Conservation (phyloP, 92 coral and sea anemone species). For the Porites cylindrica region DNA sequence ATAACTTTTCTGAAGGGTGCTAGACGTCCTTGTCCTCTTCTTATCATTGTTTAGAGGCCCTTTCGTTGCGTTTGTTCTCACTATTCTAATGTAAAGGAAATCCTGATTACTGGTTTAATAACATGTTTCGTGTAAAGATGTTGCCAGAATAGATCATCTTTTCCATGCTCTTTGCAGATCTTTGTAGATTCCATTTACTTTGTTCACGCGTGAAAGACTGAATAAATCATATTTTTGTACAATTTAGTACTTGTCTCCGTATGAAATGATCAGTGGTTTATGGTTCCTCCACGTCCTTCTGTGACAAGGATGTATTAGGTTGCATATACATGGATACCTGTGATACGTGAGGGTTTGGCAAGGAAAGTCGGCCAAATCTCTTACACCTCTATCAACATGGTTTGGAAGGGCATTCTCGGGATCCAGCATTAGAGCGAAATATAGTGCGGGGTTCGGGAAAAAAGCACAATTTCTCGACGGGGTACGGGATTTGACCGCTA, state of each 20-base stretch:
- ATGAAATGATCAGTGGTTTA: no score
- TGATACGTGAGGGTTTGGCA: no score
- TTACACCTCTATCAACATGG: no score
- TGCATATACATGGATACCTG: no score
- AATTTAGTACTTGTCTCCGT: not conserved
- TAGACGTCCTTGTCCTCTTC: not conserved
- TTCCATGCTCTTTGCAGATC: conserved; percentile 22
- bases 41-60: not conserved
- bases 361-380: no score
- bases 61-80: not conserved
- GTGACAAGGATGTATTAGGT: no score
- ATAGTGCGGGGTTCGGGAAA: no score
- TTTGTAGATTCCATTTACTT: conserved; percentile 34
- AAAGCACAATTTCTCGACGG: no score
- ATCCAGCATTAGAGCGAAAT: no score
- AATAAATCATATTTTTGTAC: conserved; percentile 53
- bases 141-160: conserved; percentile 7
- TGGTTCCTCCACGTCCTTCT: no score
- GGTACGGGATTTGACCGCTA: no score
- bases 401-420: no score
- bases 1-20: not conserved
- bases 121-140: not conserved
- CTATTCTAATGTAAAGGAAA: not conserved
- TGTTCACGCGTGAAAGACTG: conserved; percentile 31
- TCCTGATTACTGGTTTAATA: not conserved